phyloP scores from a whole-genome alignment of 2,888 invertebrate species.

The Diarsia mendica region DNA sequence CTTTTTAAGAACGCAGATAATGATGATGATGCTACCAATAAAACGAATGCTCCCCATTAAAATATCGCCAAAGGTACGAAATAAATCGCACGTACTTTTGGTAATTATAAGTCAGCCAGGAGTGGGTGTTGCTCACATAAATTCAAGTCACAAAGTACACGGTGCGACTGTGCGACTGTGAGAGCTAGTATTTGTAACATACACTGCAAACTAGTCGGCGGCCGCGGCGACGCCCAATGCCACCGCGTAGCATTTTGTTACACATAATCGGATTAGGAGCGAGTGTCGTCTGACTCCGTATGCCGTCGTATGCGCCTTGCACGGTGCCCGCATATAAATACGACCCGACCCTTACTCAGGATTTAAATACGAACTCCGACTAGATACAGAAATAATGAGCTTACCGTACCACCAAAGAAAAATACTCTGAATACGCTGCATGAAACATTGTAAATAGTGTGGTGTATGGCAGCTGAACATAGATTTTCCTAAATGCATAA shows the following conservation, averaged over 20 bases:
- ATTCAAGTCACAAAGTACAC: slow-evolving; percentile 67
- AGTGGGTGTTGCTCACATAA: slow-evolving; percentile 67
- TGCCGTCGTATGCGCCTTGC: slow-evolving; percentile 80
- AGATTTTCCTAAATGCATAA: slow-evolving; percentile 71
- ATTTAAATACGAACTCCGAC: slow-evolving; percentile 72
- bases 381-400: slow-evolving; percentile 69
- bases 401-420: slow-evolving; percentile 63
- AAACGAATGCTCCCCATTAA: slow-evolving; percentile 4
- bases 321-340: slow-evolving; percentile 82
- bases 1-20: neutral
- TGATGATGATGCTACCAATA: slow-evolving; percentile 19
- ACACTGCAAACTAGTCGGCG: slow-evolving; percentile 72
- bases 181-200: slow-evolving; percentile 67
- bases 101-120: slow-evolving; percentile 67
- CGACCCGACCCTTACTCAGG: slow-evolving; percentile 74
- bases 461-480: slow-evolving; percentile 52
- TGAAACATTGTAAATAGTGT: slow-evolving; percentile 50
- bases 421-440: slow-evolving; percentile 50
- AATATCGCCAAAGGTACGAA: slow-evolving; percentile 18
- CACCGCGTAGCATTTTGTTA: slow-evolving; percentile 87
- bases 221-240: slow-evolving; percentile 69
- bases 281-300: slow-evolving; percentile 81
- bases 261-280: slow-evolving; percentile 87
- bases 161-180: slow-evolving; percentile 53
- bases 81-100: slow-evolving; percentile 40